Evolutionary conservation across 2,888 invertebrate species (phyloP).

Genomic region (Clitarchus hookeri): DNA sequence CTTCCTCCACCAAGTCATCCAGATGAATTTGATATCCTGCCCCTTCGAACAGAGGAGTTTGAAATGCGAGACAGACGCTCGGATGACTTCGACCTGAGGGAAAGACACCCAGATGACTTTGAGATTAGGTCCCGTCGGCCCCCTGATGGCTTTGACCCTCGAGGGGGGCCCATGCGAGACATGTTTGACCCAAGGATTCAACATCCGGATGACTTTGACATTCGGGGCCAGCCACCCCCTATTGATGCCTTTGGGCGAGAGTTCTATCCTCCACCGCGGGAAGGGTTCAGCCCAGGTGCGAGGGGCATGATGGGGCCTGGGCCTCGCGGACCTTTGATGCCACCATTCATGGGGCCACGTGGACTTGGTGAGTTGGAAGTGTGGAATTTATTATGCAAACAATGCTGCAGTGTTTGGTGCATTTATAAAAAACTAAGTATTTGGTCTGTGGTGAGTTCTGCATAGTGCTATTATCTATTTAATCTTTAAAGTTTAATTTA

Average conservation of each 20-base stretch:
- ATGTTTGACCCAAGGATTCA: conserved; percentile 38
- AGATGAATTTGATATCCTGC: conserved; percentile 41
- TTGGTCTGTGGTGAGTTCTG: no score
- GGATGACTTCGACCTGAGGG: conserved; percentile 38
- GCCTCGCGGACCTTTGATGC: conserved; percentile 48
- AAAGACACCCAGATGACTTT: conserved; percentile 35
- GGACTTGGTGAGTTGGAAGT: conserved; percentile 49
- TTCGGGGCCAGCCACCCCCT: conserved; percentile 30
- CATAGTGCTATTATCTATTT: no score
- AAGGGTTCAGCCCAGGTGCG: conserved; percentile 46
- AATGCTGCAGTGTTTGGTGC: no score
- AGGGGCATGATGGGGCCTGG: conserved; percentile 52
- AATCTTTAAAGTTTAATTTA: no score
- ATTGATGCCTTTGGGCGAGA: conserved; percentile 37
- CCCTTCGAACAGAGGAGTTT: conserved; percentile 37
- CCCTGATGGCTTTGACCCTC: conserved; percentile 35
- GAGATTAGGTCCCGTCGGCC: conserved; percentile 33
- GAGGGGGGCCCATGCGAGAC: conserved; percentile 35
- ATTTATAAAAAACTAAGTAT: no score
- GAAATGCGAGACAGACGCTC: conserved; percentile 35
- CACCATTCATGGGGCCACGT: conserved; percentile 46
- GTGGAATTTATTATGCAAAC: no score
- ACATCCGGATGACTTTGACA: conserved; percentile 38
- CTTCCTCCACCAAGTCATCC: conserved; percentile 46
- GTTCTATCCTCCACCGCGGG: conserved; percentile 39